Percentiles rank a stretch among this genome's conserved stretches.
Evolutionary conservation across 2,113 vertebrate species (phyloP).

Genomic region (Garra rufa): DNA sequence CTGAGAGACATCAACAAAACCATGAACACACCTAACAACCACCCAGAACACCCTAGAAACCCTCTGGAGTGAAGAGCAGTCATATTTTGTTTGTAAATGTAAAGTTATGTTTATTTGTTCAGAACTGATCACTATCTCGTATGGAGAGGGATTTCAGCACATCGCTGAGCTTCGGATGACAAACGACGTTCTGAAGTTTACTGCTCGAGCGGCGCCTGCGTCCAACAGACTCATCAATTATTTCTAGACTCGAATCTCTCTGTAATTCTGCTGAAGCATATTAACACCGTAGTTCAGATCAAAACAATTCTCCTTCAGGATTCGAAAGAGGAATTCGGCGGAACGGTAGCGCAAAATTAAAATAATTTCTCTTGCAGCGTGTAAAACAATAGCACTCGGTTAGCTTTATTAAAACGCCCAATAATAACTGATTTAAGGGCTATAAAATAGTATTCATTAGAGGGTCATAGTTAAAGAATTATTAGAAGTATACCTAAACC

Average conservation of each 20-base stretch:
- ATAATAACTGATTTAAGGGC: slow-evolving; percentile 99
- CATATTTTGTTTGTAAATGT: not conserved
- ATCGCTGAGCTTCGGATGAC: slow-evolving; percentile 6
- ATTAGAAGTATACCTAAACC: slow-evolving; percentile 99
- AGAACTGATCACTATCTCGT: not conserved
- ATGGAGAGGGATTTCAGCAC: not conserved
- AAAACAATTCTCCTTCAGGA: slow-evolving; percentile 14
- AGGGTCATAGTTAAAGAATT: slow-evolving; percentile 98
- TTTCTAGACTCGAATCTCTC: not conserved
- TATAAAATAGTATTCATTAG: slow-evolving; percentile 99
- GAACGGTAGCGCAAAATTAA: slow-evolving; percentile 82
- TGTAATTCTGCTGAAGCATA: slow-evolving; percentile 23
- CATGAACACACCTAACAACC: not conserved
- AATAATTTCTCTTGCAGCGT: slow-evolving; percentile 86
- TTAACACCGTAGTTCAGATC: not conserved
- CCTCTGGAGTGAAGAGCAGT: not conserved
- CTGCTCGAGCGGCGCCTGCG: not conserved
- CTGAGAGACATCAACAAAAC: not conserved
- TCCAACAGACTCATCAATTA: slow-evolving; percentile 2
- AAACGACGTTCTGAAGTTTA: slow-evolving; percentile 1
- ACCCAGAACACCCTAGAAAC: not conserved
- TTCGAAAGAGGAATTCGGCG: slow-evolving; percentile 46
- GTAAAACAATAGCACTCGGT: slow-evolving; percentile 90
- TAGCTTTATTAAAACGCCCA: slow-evolving; percentile 96
- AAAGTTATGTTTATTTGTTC: not conserved